A percentile compares a stretch with the other conserved stretches of the same genome.
Evolutionary conservation across 1,140 invertebrate genomes (phyloP).

Genomic region (Bombus breviceps): DNA sequence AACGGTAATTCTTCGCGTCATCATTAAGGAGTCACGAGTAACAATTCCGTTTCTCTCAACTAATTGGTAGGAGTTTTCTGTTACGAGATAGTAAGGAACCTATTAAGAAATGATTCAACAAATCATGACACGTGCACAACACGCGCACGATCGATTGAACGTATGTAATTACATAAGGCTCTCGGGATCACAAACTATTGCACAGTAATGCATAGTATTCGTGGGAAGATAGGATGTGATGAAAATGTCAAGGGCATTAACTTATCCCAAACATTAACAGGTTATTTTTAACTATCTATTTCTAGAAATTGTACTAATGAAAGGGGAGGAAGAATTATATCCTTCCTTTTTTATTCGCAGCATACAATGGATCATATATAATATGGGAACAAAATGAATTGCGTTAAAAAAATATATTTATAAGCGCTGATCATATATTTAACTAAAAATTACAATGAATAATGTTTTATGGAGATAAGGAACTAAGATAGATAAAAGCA

Average conservation of each 20-base stretch:
- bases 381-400: background rate
- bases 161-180: constrained; percentile 21
- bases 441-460: background rate
- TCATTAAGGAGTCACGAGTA: constrained; percentile 16
- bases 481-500: background rate
- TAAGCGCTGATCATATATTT: background rate
- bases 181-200: background rate
- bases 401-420: background rate
- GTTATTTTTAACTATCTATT: background rate
- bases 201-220: background rate
- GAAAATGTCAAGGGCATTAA: constrained; percentile 29
- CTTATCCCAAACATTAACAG: background rate
- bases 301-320: background rate
- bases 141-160: constrained; percentile 30
- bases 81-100: background rate
- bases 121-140: background rate
- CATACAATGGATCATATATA: background rate
- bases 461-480: background rate
- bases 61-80: background rate
- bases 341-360: background rate
- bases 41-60: background rate
- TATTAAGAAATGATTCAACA: constrained; percentile 2
- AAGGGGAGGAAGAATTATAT: background rate
- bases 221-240: background rate
- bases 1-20: constrained; percentile 22